phyloP scores from a whole-genome alignment of 2,797 vertebrate species.

The Xenentodon cancila region DNA sequence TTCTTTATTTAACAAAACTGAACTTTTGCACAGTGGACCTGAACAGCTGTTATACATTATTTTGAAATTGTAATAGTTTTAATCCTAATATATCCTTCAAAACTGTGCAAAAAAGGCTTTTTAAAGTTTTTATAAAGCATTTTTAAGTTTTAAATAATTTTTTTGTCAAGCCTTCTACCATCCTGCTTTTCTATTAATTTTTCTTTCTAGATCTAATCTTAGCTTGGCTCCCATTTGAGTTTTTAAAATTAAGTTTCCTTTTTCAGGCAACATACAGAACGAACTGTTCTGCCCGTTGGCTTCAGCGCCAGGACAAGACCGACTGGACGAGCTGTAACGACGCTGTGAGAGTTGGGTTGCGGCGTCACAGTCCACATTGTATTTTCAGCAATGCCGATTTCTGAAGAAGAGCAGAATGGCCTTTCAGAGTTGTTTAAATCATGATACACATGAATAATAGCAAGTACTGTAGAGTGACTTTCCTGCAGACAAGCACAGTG shows the following conservation, averaged over 20 bases:
- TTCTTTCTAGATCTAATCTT: background rate
- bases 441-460: conserved; percentile 11
- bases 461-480: conserved; percentile 8
- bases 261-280: background rate
- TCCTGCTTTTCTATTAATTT: background rate
- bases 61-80: too few relatives aligned
- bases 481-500: background rate
- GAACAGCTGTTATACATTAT: too few relatives aligned
- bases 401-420: background rate
- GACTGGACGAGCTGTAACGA: background rate
- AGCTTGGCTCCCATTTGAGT: background rate
- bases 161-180: background rate
- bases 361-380: background rate
- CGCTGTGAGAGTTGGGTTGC: background rate
- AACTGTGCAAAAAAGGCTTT: too few relatives aligned
- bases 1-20: too few relatives aligned
- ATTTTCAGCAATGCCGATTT: background rate
- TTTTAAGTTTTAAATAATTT: too few relatives aligned
- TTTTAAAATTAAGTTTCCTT: background rate
- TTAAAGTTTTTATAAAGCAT: too few relatives aligned
- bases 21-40: too few relatives aligned
- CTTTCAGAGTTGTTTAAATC: conserved; percentile 13
- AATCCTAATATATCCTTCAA: too few relatives aligned
- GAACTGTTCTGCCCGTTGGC: background rate
- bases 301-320: background rate